These are phyloP conservation scores for Tubulanus polymorphus DNA, from an alignment of 2,888 invertebrate species.

Conservation along the genomic window DNA sequence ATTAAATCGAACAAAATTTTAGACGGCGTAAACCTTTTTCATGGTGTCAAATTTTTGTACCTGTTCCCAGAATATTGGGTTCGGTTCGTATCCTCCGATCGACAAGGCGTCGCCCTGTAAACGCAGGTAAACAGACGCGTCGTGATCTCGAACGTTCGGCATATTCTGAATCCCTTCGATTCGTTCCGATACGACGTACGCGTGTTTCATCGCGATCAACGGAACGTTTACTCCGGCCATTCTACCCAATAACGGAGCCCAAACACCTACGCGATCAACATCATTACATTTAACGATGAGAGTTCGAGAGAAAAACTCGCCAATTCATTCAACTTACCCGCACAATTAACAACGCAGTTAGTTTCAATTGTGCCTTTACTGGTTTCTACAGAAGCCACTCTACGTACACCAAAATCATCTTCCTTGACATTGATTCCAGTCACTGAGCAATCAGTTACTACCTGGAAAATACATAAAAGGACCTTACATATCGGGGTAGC, in stretches of 20 bases:
- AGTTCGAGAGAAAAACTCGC: not conserved
- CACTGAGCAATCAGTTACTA: constrained; percentile 22
- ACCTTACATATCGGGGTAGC: not conserved
- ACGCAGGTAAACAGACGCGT: constrained; percentile 75
- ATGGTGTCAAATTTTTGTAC: constrained; percentile 54
- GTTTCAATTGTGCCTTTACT: constrained; percentile 72
- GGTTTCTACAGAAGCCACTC: constrained; percentile 74
- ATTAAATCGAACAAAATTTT: not conserved
- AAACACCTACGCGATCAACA: constrained; percentile 73
- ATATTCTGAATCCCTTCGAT: constrained; percentile 70
- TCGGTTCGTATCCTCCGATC: constrained; percentile 83
- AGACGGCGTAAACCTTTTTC: no score
- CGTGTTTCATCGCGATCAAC: constrained; percentile 78
- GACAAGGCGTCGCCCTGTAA: constrained; percentile 65
- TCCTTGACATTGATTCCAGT: constrained; percentile 67
- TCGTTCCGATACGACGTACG: constrained; percentile 78
- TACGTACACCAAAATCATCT: constrained; percentile 63
- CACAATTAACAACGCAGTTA: constrained; percentile 73
- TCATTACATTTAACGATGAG: not conserved
- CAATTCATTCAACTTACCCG: constrained; percentile 51
- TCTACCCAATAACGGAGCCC: constrained; percentile 72
- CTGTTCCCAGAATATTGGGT: constrained; percentile 75
- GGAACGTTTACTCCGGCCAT: constrained; percentile 70
- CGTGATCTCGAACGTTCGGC: constrained; percentile 84
- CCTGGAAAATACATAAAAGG: constrained; percentile 17